Evolutionary conservation across 1,140 invertebrate species (phyloP), one percentile per base, ranked within the genome.

Genomic region (Penaeus japonicus): DNA sequence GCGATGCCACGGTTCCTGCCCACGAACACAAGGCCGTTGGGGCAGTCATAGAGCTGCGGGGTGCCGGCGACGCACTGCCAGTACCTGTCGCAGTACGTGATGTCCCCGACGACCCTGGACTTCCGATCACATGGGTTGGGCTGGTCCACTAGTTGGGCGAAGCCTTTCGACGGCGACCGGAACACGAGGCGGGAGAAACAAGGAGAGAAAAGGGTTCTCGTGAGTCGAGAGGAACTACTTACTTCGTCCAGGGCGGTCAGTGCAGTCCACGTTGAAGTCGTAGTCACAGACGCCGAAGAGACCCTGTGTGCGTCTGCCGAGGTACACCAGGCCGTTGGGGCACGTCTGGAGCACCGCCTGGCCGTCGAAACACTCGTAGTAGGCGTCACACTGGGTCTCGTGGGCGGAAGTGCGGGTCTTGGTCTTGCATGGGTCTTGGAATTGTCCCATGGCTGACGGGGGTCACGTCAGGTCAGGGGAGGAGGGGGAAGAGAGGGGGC

Each of bases 21-120:
- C 53, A 97, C 96, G 93, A 96, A 98, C 4, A 97, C 97, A 47
- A 97, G 92, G 12, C 97, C 97, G 91, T 97, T 98, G 54, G 97
- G 97, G 92, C 97, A 98, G 93, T 97, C 96, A 92, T 96, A 97
- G 54, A 97, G 93, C 89, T 97, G 95, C 0, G 96, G 95, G 91
- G 96, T 95, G 0, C 96, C 96, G 86, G 93, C 94, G 15, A 96
- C 94, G 91, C 96, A 97, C 92, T 97, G 96, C 96, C 96, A 97
- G 91, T 97, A 97, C 90, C 96, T 94, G 92, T 97, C 96, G 91
- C 97, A 97, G 91, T 97, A 96, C 32, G 96, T 96, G 88, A 95
- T 94, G 91, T 97, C 96, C 1, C 94, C 94, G 0, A 96, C 95
- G 0, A 97, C 95, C 53, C 96, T 93, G 0, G 94, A 93, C 92